Evolutionary conservation across 2,888 invertebrate species (phyloP), one percentile per base, ranked within the genome.

Genomic region (Steinernema carpocapsae): DNA sequence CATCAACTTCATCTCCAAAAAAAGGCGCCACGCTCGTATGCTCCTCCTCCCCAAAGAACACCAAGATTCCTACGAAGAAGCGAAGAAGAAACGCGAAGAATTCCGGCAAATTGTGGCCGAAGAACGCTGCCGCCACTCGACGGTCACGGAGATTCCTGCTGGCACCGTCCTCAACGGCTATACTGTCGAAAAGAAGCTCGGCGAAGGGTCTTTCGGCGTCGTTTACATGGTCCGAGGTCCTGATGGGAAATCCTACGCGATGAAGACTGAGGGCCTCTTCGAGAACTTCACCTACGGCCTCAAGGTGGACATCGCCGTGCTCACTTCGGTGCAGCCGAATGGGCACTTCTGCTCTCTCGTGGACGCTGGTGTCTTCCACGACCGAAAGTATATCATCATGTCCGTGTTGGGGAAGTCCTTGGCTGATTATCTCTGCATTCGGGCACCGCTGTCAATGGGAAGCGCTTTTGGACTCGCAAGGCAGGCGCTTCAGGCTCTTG

Each of bases 311-410:
- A 56, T 56, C 26, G 56, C 56, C 12, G 56, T 56, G 24, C 56
- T 56, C 24, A 26, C 56, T 22, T 24, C 56, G 6, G 26, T 56
- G 6, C 22, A 56, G 56, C 4, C 17, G 3, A 26, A 3, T 22
- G 56, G 56, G 22, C 56, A 10, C 4, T 56, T 56, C 26, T 56
- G 56, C 56, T 6, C 22, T 26, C 56, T 56, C 7, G 2, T 26
- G 4, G 56, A 56, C 26, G 56, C 56, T 17, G 56, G 56, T 2
- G 56, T 56, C 24, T 56, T 56, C 22, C 56, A 56, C 56, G 56
- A 56, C 56, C 14, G 26, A 14, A 56, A 56, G 56, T 56, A 56
- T 26, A 56, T 56, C 56, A 26, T 56, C 6, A 56, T 56, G 56
- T 24, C 56, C 6, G 56, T 26, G 2, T 26, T 56, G 7, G 56